A percentile compares a stretch with the other conserved stretches of the same genome.
These are phyloP conservation scores for Electrophaes corylata DNA, from an alignment of 2,888 invertebrate genomes.

Conservation along the genomic window DNA sequence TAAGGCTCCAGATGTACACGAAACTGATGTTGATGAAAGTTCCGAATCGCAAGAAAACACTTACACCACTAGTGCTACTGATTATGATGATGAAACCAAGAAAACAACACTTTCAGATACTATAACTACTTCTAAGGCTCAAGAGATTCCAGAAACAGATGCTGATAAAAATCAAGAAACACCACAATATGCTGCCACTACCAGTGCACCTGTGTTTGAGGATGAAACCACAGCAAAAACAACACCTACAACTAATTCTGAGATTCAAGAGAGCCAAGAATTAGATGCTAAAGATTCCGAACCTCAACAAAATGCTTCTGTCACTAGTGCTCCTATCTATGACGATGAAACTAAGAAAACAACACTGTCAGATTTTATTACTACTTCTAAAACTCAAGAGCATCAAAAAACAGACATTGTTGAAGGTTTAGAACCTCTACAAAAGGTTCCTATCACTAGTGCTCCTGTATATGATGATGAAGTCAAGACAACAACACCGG, in stretches of 20 bases:
- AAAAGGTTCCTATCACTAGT: slow-evolving; percentile 9
- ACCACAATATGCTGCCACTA: slow-evolving; percentile 16
- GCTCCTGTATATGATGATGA: slow-evolving; percentile 16
- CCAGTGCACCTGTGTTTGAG: slow-evolving; percentile 16
- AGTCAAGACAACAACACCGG: slow-evolving; percentile 6
- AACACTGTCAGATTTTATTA: slow-evolving; percentile 9
- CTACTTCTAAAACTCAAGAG: slow-evolving; percentile 4
- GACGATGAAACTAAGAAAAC: slow-evolving; percentile 20
- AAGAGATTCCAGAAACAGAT: neutral
- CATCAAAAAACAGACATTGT: neutral
- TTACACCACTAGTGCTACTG: slow-evolving; percentile 25
- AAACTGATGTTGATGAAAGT: slow-evolving; percentile 2
- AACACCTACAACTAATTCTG: neutral
- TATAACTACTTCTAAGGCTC: slow-evolving; percentile 6
- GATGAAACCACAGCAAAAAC: slow-evolving; percentile 15
- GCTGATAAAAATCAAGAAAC: slow-evolving; percentile 9
- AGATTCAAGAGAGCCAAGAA: neutral
- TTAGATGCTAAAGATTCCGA: slow-evolving; percentile 5
- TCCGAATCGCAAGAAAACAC: slow-evolving; percentile 21
- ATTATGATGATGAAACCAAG: slow-evolving; percentile 20
- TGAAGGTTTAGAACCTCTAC: slow-evolving; percentile 3
- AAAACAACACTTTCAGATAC: neutral
- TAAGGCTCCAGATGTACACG: slow-evolving; percentile 4
- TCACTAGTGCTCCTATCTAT: slow-evolving; percentile 14
- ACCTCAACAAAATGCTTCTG: slow-evolving; percentile 5